Conservation (phyloP, 2,113 vertebrate species). For the Myotis lucifugus region DNA sequence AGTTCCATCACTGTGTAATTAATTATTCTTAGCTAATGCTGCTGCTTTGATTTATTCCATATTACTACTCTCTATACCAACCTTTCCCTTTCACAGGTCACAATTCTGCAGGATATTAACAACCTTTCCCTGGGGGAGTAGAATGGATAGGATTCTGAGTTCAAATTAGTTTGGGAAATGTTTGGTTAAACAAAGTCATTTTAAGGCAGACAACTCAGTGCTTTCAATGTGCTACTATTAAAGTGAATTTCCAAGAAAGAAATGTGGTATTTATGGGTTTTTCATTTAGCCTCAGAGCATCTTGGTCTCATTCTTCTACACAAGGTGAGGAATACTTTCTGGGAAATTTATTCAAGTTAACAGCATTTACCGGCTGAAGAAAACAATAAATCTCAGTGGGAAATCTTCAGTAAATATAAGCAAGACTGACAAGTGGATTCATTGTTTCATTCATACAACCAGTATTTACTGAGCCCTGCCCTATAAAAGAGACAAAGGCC, state of each 20-base stretch:
- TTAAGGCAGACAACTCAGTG: not conserved
- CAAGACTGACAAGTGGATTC: conserved; percentile 25
- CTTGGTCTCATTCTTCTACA: not conserved
- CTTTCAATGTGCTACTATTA: conserved; percentile 21
- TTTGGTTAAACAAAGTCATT: conserved; percentile 17
- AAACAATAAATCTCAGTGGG: conserved; percentile 41
- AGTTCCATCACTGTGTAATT: not conserved
- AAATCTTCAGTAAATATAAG: conserved; percentile 48
- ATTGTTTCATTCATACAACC: conserved; percentile 38
- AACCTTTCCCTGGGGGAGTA: not conserved
- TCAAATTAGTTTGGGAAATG: conserved; percentile 1
- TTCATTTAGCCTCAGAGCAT: not conserved
- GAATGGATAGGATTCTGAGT: not conserved
- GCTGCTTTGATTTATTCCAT: not conserved
- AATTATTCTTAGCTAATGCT: conserved; percentile 13
- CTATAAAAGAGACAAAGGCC: conserved; percentile 31
- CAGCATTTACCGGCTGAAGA: conserved; percentile 34
- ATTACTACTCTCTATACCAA: not conserved
- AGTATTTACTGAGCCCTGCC: conserved; percentile 19
- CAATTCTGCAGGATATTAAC: not conserved
- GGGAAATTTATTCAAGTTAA: conserved; percentile 48
- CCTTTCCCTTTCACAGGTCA: not conserved
- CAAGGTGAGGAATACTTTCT: conserved; percentile 18
- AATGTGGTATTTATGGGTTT: not conserved
- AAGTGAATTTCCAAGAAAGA: conserved; percentile 31